Evolutionary conservation across 2,113 vertebrate species (phyloP), one percentile per base, ranked within the genome.

Genomic region (Arenaria interpres): DNA sequence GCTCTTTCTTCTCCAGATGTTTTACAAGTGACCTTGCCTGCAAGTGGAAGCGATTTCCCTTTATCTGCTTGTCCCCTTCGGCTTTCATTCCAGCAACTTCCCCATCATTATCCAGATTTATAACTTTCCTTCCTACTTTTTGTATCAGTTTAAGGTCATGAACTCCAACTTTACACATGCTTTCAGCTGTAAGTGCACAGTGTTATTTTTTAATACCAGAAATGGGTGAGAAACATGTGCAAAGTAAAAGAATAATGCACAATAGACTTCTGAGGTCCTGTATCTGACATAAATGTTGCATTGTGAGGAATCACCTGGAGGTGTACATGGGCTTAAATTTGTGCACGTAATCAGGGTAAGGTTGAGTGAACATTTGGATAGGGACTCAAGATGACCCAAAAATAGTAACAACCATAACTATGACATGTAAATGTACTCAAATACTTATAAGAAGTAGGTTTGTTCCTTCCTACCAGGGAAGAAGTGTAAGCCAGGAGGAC

Each of bases 151-250:
- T 7, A 48, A 91, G 43, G 57, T 85, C 48, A 83, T 24, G 77
- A 94, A 88, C 77, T 85, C 73, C 30, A 73, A 4, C 22, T 76
- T 60, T 48, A 37, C 20, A 2, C 8, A 23, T 18, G 15, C 32
- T 88, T 90, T 79, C 46, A 64, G 69, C 23, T 6, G 3, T 73
- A 57, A 91, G 76, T 57, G 75, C 85, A 91, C 9, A 6, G 8
- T 57, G 90, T 83, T 88, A 81, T 66, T 95, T 86, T 93, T 91
- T 75, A 66, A 90, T 78, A 76, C 3, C 37, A 78, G 66, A 79
- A 85, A 85, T 92, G 88, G 41, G 90, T 59, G 78, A 86, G 81
- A 71, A 93, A 90, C 75, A 64, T 35, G 28, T 27, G 28, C 28
- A 76, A 54, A 95, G n/a, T 71, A 14, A 89, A 86, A 88, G n/a